phyloP scores from a whole-genome alignment of 1,140 invertebrate genomes.

The Drosophila trapezifrons region DNA sequence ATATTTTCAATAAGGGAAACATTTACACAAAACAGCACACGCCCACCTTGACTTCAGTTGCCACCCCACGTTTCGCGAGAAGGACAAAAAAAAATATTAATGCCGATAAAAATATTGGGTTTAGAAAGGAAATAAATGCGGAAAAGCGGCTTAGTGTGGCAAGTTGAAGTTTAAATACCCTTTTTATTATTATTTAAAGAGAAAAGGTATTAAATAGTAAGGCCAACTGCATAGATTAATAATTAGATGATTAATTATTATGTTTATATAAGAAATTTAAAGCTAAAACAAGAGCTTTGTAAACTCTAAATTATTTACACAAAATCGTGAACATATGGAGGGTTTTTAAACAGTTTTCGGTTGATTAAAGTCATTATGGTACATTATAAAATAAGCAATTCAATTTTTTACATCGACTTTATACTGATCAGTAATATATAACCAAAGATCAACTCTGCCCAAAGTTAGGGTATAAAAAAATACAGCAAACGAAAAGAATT shows the following conservation, averaged over 20 bases:
- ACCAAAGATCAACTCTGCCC: not conserved
- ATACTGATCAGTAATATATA: not conserved
- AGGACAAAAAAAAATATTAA: slow-evolving; percentile 61
- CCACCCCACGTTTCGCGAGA: slow-evolving; percentile 7
- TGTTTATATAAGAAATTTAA: not conserved
- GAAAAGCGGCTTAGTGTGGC: not conserved
- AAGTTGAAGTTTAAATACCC: not conserved
- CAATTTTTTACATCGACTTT: not conserved
- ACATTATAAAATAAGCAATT: not conserved
- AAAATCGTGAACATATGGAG: slow-evolving; percentile 10
- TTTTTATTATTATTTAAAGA: too few species aligned
- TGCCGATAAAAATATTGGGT: slow-evolving; percentile 57
- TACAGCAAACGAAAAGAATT: slow-evolving; percentile 15
- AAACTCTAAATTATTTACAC: not conserved
- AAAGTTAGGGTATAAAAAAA: slow-evolving; percentile 5
- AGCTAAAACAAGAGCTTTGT: not conserved
- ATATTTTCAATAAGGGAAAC: slow-evolving; percentile 78
- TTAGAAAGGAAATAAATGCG: not conserved
- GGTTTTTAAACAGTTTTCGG: not conserved
- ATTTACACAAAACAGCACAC: slow-evolving; percentile 65
- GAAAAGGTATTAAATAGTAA: too few species aligned
- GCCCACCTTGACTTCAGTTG: slow-evolving; percentile 54
- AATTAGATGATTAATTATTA: too few species aligned
- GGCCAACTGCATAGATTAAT: too few species aligned
- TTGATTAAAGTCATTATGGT: not conserved